Conservation (phyloP, 1,140 invertebrate species). For the Lycorma delicatula region DNA sequence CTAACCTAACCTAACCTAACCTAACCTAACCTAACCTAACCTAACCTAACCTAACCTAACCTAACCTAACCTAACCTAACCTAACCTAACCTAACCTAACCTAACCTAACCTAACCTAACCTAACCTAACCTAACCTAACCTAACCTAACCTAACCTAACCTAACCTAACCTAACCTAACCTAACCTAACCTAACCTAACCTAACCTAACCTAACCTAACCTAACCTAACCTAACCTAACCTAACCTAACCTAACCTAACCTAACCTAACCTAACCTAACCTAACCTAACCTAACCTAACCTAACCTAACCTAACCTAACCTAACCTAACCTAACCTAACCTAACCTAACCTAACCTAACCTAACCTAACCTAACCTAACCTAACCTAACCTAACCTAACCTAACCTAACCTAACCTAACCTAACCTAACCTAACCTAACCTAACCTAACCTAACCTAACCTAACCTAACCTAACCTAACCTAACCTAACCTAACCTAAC, state of each 20-base stretch:
- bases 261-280: not conserved
- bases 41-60: conserved; percentile 25
- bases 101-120: conserved; percentile 23
- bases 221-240: not conserved
- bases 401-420: conserved; percentile 20
- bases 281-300: not conserved
- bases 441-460: conserved; percentile 24
- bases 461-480: conserved; percentile 25
- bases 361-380: conserved; percentile 14
- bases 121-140: conserved; percentile 22
- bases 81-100: conserved; percentile 25
- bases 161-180: conserved; percentile 23
- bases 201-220: not conserved
- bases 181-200: not conserved
- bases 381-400: no score
- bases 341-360: conserved; percentile 6
- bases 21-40: conserved; percentile 23
- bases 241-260: not conserved
- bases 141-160: conserved; percentile 20
- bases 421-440: conserved; percentile 25
- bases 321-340: conserved; percentile 7
- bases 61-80: conserved; percentile 25
- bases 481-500: conserved; percentile 24
- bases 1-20: conserved; percentile 25
- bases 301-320: conserved; percentile 1